Evolutionary conservation across 2,888 invertebrate genomes (phyloP).

Genomic region (Oegoconia quadripuncta): DNA sequence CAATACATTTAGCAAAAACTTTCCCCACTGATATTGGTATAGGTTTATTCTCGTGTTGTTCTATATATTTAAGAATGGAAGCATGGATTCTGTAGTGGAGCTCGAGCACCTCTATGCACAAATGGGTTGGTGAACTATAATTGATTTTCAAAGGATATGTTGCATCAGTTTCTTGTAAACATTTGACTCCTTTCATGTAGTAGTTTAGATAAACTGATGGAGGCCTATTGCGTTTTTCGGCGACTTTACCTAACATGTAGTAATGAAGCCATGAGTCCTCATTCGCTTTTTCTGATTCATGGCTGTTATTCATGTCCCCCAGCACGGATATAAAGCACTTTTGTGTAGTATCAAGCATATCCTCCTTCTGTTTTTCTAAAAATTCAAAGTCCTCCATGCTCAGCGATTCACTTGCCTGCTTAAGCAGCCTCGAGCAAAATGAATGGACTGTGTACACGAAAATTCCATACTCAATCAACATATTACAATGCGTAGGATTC

Average conservation of each 20-base stretch:
- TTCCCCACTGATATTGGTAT: conserved; percentile 79
- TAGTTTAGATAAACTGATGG: conserved; percentile 87
- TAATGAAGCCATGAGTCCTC: conserved; percentile 96
- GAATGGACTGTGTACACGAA: conserved; percentile 95
- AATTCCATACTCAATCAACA: conserved; percentile 95
- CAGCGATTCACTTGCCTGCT: conserved; percentile 87
- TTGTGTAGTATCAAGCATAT: conserved; percentile 87
- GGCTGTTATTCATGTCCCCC: conserved; percentile 75
- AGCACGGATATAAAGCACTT: conserved; percentile 88
- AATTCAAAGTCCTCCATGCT: conserved; percentile 87
- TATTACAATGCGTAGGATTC: conserved; percentile 84
- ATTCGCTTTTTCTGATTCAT: conserved; percentile 77
- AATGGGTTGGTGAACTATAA: conserved; percentile 89
- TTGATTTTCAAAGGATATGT: conserved; percentile 92
- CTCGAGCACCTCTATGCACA: conserved; percentile 94
- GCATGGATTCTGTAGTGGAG: conserved; percentile 91
- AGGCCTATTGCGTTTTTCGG: conserved; percentile 89
- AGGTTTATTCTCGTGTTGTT: conserved; percentile 85
- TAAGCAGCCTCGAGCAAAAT: conserved; percentile 91
- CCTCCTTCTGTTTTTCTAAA: conserved; percentile 87
- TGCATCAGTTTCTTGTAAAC: conserved; percentile 88
- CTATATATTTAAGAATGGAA: conserved; percentile 91
- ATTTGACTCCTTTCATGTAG: conserved; percentile 88
- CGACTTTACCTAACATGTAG: conserved; percentile 97
- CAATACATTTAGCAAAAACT: conserved; percentile 79